Base-by-base conservation (phyloP, 2,797 vertebrate genomes). In the Pantherophis vulpinus region DNA sequence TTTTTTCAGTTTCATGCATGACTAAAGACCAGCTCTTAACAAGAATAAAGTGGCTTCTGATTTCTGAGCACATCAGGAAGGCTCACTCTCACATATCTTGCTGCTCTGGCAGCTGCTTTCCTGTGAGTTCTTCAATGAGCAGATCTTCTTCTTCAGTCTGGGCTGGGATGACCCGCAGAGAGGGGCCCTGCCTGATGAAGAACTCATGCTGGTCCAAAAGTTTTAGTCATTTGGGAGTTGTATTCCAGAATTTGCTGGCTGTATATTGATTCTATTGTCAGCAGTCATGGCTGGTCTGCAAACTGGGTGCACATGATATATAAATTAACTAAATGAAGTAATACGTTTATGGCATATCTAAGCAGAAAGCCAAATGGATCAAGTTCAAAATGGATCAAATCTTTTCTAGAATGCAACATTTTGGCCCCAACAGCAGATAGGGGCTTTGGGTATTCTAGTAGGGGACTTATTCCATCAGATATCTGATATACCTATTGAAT, bases 141-240 rank as follows among this genome's bases (percentile, higher is more conserved):
- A 99, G 97, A 5, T 99, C 99, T 6, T 99, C 99, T 91, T 99
- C 99, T 97, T 99, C 99, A 13, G 98, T 98, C 93, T 98, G 98
- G 98, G 98, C 97, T 27, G 97, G 97, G 16, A 97, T 96, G 79
- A 97, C 99, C 88, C 99, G 99, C 10, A 98, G 98, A 87, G 99
- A 98, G 1, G 99, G 99, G 3, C 99, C 99, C 95, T 99, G 99
- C 97, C 98, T 99, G 95, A 99, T 98, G 42, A 99, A 99, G 93
- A 99, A 99, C 98, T 99, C 99, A 0, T 98, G 98, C 47, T 99
- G 98, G 96, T 99, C 99, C 95, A 99, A 96, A 59, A 99, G 98
- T 70, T 70, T 70, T n/a, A 32, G 29, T 70, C 29, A 70, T 70
- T 32, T 70, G 12, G 63, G 29, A 70, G 29, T 32, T n/a, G 29